Conservation (phyloP, 2,113 vertebrate species). For the Serilophus lunatus region DNA sequence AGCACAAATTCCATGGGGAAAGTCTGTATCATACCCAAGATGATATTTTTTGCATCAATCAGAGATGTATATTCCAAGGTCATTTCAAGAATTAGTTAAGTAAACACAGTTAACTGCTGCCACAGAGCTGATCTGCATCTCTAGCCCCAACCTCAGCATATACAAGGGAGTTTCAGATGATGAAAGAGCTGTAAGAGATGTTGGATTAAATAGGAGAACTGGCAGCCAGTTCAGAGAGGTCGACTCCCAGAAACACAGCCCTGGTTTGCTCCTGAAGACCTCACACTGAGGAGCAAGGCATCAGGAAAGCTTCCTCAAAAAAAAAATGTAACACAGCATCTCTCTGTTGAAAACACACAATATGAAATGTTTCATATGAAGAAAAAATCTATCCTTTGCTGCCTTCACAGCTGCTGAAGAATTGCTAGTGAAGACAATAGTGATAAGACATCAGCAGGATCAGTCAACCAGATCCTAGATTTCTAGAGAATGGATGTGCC, state of each 20-base stretch:
- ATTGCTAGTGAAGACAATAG: background rate
- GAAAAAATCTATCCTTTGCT: background rate
- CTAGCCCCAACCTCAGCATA: background rate
- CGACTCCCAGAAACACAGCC: background rate
- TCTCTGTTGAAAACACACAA: background rate
- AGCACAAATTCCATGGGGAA: rapidly evolving
- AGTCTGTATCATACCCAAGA: background rate
- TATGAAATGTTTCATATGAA: background rate
- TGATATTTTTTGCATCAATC: background rate
- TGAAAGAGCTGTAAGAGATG: background rate
- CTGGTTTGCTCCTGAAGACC: background rate
- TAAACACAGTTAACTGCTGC: background rate
- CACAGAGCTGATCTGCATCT: background rate
- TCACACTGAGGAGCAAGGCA: background rate
- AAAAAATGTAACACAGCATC: background rate
- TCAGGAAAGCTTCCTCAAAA: background rate
- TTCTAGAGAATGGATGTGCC: background rate
- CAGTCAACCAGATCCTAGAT: background rate
- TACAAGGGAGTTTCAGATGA: background rate
- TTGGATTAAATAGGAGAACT: background rate
- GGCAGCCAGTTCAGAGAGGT: background rate
- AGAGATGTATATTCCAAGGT: background rate
- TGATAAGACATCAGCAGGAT: background rate
- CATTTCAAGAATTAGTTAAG: background rate
- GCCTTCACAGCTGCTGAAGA: background rate